phyloP scores from a whole-genome alignment of 2,113 vertebrate species.

The Lophochroa leadbeateri region DNA sequence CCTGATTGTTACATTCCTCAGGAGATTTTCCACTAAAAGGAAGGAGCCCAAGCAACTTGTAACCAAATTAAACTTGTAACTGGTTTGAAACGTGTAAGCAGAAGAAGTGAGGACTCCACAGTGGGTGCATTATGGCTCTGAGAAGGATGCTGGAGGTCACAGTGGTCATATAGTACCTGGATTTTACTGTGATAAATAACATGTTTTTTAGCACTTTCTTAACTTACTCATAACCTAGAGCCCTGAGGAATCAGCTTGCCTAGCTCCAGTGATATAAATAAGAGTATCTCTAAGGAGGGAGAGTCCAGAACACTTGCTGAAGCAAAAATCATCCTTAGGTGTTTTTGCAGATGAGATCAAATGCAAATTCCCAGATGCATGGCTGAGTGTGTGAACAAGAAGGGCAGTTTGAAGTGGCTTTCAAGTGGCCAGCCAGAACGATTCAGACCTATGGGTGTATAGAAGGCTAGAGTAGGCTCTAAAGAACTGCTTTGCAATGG shows the following conservation, averaged over 20 bases:
- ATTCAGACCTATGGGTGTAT: not conserved
- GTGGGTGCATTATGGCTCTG: not conserved
- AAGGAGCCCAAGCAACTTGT: not conserved
- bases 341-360: not conserved
- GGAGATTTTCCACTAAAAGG: not conserved
- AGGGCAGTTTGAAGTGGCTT: not conserved
- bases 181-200: not conserved
- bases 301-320: not conserved
- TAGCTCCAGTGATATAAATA: not conserved
- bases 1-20: not conserved
- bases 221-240: not conserved
- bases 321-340: not conserved
- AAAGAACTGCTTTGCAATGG: not conserved
- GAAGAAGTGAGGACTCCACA: not conserved
- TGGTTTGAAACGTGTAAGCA: not conserved
- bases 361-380: not conserved
- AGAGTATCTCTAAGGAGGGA: not conserved
- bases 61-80: not conserved
- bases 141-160: not conserved
- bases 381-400: not conserved
- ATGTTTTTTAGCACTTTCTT: not conserved
- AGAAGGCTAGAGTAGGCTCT: not conserved
- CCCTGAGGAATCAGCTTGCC: not conserved
- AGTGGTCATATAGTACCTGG: not conserved
- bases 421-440: not conserved